These are phyloP conservation scores for Portevinia maculata DNA, from an alignment of 2,888 invertebrate genomes.

Conservation along the genomic window DNA sequence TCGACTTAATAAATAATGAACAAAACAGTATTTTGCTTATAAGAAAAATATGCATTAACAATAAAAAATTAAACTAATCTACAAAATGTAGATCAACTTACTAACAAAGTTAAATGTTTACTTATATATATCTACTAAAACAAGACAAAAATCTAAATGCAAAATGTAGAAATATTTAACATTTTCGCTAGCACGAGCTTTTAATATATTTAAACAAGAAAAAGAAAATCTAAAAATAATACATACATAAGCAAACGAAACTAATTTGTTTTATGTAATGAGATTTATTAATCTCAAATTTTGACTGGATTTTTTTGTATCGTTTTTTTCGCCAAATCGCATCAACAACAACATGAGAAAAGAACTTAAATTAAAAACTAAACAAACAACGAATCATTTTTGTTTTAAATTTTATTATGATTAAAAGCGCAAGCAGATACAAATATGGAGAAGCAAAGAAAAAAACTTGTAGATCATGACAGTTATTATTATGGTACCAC, in stretches of 20 bases:
- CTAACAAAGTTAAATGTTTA: conserved; percentile 61
- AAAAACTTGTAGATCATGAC: conserved; percentile 67
- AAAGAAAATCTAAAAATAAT: conserved; percentile 3
- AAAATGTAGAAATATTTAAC: conserved; percentile 34
- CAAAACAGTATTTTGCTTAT: conserved; percentile 75
- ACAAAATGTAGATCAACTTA: conserved; percentile 36
- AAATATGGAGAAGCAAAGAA: conserved; percentile 9
- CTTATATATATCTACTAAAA: conserved; percentile 26
- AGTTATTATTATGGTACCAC: conserved; percentile 70
- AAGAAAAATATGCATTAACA: conserved; percentile 40
- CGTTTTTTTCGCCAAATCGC: conserved; percentile 61
- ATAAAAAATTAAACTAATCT: conserved; percentile 29
- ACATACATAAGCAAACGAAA: conserved; percentile 7
- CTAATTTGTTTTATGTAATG: conserved; percentile 30
- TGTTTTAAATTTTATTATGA: conserved; percentile 32
- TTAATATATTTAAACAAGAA: too few relatives aligned
- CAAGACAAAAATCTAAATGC: conserved; percentile 25
- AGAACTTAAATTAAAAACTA: conserved; percentile 37
- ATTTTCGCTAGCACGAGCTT: conserved; percentile 63
- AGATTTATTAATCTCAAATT: conserved; percentile 59
- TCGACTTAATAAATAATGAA: conserved; percentile 68
- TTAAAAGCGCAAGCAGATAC: conserved; percentile 15
- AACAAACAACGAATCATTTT: conserved; percentile 12
- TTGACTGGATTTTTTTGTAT: conserved; percentile 59
- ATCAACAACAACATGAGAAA: conserved; percentile 26